Conservation (phyloP, 2,113 vertebrate genomes). For the Eulemur macaco region DNA sequence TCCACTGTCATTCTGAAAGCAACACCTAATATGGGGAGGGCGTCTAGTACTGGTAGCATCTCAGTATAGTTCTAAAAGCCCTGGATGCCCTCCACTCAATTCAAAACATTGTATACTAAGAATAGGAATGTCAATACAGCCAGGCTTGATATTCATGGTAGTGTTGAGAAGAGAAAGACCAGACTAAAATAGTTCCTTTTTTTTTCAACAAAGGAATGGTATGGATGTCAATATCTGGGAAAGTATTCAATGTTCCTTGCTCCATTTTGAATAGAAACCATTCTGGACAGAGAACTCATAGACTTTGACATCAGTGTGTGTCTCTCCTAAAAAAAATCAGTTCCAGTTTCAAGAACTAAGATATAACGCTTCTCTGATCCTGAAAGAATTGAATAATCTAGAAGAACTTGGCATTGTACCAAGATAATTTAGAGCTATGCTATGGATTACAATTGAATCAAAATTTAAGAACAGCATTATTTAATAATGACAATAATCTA, state of each 20-base stretch:
- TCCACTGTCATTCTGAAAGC: neutral
- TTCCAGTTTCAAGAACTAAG: constrained; percentile 92
- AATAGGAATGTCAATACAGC: neutral
- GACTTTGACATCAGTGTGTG: neutral
- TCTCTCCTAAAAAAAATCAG: neutral
- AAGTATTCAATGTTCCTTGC: neutral
- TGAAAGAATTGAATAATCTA: constrained; percentile 92
- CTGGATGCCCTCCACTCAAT: neutral
- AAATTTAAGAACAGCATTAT: constrained; percentile 5
- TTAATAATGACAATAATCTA: constrained; percentile 48
- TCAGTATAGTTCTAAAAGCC: neutral
- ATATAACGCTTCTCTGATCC: constrained; percentile 89
- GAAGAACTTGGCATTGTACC: constrained; percentile 89
- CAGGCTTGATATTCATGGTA: neutral
- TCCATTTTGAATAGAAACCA: constrained; percentile 14
- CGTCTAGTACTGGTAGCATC: neutral
- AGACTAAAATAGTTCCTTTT: neutral
- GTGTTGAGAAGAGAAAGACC: constrained; percentile 25
- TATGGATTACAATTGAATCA: constrained; percentile 11
- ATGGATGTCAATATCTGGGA: neutral
- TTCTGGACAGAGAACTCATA: constrained; percentile 14
- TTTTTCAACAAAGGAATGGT: constrained; percentile 1
- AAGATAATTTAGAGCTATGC: constrained; percentile 80
- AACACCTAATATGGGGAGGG: neutral
- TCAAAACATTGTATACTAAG: neutral